These are phyloP conservation scores for Coptodon bakossiorum DNA, from an alignment of 2,113 vertebrate species.

Conservation along the genomic window DNA sequence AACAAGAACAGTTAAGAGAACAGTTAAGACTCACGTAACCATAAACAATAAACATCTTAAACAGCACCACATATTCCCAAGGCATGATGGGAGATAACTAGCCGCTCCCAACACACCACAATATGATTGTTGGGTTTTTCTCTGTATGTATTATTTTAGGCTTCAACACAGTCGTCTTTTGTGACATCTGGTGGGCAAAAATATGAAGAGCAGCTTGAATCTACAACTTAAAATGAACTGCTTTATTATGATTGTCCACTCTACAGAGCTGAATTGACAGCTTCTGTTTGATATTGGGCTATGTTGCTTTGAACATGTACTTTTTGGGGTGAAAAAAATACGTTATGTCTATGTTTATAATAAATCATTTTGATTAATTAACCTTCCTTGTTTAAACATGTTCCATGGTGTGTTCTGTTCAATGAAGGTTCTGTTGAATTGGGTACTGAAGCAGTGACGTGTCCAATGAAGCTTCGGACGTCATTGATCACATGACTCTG, in stretches of 20 bases:
- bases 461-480: neutral
- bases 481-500: neutral
- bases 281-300: neutral
- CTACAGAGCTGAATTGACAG: neutral
- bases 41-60: too few species aligned
- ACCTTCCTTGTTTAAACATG: neutral
- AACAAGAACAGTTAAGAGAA: too few species aligned
- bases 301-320: neutral
- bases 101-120: too few species aligned
- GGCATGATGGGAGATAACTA: too few species aligned
- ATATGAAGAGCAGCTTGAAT: neutral
- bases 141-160: neutral
- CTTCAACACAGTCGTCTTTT: neutral
- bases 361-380: neutral
- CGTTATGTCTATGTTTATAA: neutral
- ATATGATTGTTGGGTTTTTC: neutral
- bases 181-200: neutral
- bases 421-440: neutral
- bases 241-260: neutral
- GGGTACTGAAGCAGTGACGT: neutral
- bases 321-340: neutral
- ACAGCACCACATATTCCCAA: too few species aligned
- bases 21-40: too few species aligned
- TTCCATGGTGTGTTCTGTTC: neutral
- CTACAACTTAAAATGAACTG: neutral